A percentile compares a stretch with the other conserved stretches of the same genome.
Conservation (phyloP, 2,797 vertebrate genomes). For the Erpetoichthys calabaricus region DNA sequence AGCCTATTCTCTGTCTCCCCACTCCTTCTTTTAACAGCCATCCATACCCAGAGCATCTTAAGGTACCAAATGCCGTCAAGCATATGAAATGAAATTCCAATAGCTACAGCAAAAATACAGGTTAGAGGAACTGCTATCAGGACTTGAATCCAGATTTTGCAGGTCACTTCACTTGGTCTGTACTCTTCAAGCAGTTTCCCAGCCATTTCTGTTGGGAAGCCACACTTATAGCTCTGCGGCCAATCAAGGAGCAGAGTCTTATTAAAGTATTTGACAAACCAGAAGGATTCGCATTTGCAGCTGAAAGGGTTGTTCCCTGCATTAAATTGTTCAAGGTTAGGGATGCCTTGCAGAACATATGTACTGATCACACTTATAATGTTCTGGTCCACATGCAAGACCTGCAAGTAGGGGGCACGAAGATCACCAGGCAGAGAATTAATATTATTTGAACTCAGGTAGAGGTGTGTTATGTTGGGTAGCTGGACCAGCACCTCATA, state of each 20-base stretch:
- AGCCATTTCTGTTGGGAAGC: conserved; percentile 28
- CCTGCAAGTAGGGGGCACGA: conserved; percentile 24
- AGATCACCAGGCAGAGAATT: conserved; percentile 36
- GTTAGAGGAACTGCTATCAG: conserved; percentile 29
- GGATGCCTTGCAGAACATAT: conserved; percentile 37
- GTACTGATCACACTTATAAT: conserved; percentile 26
- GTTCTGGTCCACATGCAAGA: conserved; percentile 39
- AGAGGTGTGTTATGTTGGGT: conserved; percentile 30
- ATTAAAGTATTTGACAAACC: conserved; percentile 18
- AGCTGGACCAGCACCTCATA: conserved; percentile 10
- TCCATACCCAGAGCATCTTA: conserved; percentile 49
- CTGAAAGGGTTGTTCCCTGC: conserved; percentile 30
- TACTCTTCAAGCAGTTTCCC: conserved; percentile 37
- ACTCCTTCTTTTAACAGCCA: conserved; percentile 35
- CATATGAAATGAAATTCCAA: conserved; percentile 21
- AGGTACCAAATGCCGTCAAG: conserved; percentile 49
- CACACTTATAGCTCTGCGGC: conserved; percentile 40
- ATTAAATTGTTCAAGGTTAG: conserved; percentile 23
- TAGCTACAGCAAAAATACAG: conserved; percentile 19
- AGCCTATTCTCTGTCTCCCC: not conserved
- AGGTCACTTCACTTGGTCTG: conserved; percentile 31
- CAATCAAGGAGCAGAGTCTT: conserved; percentile 37
- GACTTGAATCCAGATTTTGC: conserved; percentile 17
- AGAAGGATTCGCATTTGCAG: conserved; percentile 25
- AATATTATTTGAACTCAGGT: conserved; percentile 41